phyloP scores from a whole-genome alignment of 2,888 invertebrate species.

The Icerya purchasi region DNA sequence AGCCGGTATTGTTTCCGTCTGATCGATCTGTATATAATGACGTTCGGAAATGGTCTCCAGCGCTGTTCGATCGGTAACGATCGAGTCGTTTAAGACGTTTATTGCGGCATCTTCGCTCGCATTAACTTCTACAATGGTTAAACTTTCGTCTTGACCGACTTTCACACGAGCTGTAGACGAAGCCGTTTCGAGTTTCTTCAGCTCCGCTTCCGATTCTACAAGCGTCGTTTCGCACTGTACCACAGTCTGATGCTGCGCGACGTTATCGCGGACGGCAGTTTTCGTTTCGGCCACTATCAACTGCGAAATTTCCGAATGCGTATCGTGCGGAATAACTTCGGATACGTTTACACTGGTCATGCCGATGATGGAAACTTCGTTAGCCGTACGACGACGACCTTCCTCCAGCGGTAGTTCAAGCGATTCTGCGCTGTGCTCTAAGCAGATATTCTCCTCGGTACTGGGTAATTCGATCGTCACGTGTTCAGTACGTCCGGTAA shows the following conservation, averaged over 20 bases:
- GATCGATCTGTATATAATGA: conserved; percentile 26
- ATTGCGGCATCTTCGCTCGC: conserved; percentile 24
- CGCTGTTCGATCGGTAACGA: conserved; percentile 23
- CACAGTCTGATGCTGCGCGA: neutral
- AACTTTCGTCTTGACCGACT: conserved; percentile 34
- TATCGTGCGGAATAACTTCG: neutral
- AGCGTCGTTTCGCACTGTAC: neutral
- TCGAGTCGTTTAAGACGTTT: no score
- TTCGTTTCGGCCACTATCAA: neutral
- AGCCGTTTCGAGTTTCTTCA: conserved; percentile 21
- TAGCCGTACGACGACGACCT: neutral
- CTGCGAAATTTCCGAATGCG: neutral
- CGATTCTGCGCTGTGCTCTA: no score
- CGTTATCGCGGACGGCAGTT: neutral
- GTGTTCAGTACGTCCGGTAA: neutral
- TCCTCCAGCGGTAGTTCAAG: neutral
- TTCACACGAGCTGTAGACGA: conserved; percentile 28
- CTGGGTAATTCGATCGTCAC: neutral
- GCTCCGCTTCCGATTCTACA: neutral
- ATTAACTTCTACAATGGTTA: conserved; percentile 33
- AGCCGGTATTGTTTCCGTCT: conserved; percentile 23
- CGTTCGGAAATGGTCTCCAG: conserved; percentile 20
- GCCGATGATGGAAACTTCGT: neutral
- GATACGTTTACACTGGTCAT: neutral
- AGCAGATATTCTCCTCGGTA: neutral